Percentiles rank a stretch among this genome's conserved stretches.
Conservation (phyloP, 2,888 invertebrate species). For the Pimpla rufipes region DNA sequence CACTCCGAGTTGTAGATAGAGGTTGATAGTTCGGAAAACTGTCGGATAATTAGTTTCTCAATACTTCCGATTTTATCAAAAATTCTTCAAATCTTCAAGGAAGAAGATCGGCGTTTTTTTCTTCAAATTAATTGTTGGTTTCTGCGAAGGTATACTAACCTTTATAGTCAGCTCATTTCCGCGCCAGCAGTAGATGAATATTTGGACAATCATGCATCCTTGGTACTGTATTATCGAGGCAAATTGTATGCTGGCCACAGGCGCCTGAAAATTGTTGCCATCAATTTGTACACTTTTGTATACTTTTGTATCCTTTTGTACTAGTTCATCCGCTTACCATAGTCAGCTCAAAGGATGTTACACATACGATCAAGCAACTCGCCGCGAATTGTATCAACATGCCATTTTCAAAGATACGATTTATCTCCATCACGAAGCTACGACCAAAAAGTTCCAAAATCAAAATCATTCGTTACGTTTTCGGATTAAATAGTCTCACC, state of each 20-base stretch:
- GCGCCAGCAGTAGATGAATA: constrained; percentile 87
- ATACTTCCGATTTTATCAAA: too few species aligned
- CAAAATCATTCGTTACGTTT: background rate
- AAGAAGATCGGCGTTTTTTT: too few species aligned
- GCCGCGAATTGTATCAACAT: constrained; percentile 81
- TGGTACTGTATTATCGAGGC: constrained; percentile 87
- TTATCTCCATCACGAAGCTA: constrained; percentile 79
- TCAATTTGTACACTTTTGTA: background rate
- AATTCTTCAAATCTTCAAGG: too few species aligned
- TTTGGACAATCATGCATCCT: constrained; percentile 86
- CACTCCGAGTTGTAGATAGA: constrained; percentile 49
- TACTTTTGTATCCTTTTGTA: background rate
- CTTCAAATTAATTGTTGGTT: too few species aligned
- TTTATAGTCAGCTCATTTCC: constrained; percentile 87
- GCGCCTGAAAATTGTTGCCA: constrained; percentile 53
- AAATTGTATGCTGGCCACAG: constrained; percentile 85
- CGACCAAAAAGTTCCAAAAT: constrained; percentile 26
- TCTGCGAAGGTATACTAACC: too few species aligned
- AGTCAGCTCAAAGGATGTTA: constrained; percentile 83
- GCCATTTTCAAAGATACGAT: constrained; percentile 76
- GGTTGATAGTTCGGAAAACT: constrained; percentile 47
- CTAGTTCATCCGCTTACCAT: constrained; percentile 74
- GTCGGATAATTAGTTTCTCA: constrained; percentile 7
- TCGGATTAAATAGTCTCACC: constrained; percentile 72
- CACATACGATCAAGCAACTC: constrained; percentile 82